These are phyloP conservation scores for Xenentodon cancila DNA, from an alignment of 2,797 vertebrate genomes.

Conservation along the genomic window DNA sequence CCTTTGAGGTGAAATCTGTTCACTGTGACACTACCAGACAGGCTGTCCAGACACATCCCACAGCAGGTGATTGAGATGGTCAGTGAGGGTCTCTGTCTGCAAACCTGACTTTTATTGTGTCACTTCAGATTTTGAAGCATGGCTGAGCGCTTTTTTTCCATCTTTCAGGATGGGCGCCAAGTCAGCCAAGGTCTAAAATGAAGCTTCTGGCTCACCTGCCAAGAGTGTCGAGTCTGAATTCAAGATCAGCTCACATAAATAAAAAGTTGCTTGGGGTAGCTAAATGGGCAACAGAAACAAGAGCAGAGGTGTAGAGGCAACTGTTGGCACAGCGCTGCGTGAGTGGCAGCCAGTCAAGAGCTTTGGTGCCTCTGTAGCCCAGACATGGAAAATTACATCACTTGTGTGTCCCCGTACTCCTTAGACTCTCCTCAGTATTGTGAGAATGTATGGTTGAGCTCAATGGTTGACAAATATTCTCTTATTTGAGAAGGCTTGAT, in stretches of 20 bases:
- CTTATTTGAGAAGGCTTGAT: conserved; percentile 11
- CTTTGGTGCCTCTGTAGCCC: background rate
- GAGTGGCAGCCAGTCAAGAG: conserved; percentile 12
- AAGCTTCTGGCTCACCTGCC: conserved; percentile 33
- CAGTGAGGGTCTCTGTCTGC: conserved; percentile 5
- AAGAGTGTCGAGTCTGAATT: conserved; percentile 37
- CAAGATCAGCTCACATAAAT: conserved; percentile 30
- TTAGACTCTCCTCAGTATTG: conserved; percentile 11
- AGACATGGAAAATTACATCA: background rate
- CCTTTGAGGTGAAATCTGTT: conserved; percentile 48
- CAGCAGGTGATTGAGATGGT: conserved; percentile 11
- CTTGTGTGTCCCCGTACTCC: background rate
- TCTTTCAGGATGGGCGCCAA: conserved; percentile 27
- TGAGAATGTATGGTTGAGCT: background rate
- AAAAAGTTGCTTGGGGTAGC: conserved; percentile 29
- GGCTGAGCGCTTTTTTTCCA: conserved; percentile 55
- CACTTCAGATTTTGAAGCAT: conserved; percentile 54
- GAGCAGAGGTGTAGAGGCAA: conserved; percentile 7
- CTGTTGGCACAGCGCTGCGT: conserved; percentile 13
- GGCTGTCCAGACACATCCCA: conserved; percentile 45
- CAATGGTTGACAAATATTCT: conserved; percentile 1
- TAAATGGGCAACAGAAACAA: background rate
- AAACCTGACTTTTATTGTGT: conserved; percentile 29
- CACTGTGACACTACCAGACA: conserved; percentile 46
- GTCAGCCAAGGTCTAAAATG: conserved; percentile 45